Evolutionary conservation across 2,888 invertebrate species (phyloP).

Genomic region (Leptarthrus brevirostris): DNA sequence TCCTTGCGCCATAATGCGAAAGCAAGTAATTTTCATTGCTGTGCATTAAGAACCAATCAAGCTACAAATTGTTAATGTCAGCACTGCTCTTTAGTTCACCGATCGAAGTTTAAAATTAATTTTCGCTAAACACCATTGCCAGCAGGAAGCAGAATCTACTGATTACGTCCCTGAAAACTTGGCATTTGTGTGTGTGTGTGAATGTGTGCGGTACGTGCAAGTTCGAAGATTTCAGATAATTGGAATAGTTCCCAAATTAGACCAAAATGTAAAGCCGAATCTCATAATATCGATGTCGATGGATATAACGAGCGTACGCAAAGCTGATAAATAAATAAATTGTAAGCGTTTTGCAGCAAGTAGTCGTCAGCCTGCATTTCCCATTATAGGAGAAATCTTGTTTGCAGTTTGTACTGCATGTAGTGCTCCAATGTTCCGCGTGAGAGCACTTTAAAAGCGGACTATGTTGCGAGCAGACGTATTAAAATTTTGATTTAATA

Average conservation of each 20-base stretch:
- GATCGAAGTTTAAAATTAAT: constrained; percentile 42
- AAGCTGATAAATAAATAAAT: constrained; percentile 44
- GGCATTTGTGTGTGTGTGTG: neutral
- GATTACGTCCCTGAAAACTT: constrained; percentile 12
- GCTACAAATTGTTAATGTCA: constrained; percentile 35
- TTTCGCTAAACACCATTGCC: constrained; percentile 35
- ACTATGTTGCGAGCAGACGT: neutral
- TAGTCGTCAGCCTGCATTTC: too few relatives aligned
- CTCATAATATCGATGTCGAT: constrained; percentile 33
- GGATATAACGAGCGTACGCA: constrained; percentile 25
- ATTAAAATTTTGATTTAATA: constrained; percentile 12
- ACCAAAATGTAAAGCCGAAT: constrained; percentile 24
- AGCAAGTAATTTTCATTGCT: neutral
- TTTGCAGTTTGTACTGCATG: constrained; percentile 28
- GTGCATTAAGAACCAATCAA: constrained; percentile 22
- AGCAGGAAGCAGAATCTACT: constrained; percentile 31
- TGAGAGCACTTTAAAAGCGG: constrained; percentile 10
- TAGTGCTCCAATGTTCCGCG: neutral
- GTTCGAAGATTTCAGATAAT: constrained; percentile 31
- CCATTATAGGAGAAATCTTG: constrained; percentile 28
- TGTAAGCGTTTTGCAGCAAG: too few relatives aligned
- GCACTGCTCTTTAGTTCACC: neutral
- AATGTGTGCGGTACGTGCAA: neutral
- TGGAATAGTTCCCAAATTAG: constrained; percentile 43
- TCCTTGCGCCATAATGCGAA: too few relatives aligned